phyloP scores from a whole-genome alignment of 2,113 vertebrate genomes.

The Fregetta grallaria region DNA sequence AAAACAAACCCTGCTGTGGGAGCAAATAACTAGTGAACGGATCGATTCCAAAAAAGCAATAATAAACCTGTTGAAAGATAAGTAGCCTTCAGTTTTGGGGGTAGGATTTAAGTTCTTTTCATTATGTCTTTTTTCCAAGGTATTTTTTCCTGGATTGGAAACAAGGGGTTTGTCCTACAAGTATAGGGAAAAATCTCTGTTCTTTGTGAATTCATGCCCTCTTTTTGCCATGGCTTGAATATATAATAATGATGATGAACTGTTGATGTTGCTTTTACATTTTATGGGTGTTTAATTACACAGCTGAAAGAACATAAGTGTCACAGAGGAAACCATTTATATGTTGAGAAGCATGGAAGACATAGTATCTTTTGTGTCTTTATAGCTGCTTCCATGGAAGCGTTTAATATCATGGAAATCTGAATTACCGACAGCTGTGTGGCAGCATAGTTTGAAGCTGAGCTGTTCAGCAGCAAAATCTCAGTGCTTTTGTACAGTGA shows the following conservation, averaged over 20 bases:
- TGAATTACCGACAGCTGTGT: conserved; percentile 49
- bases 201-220: background rate
- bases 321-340: conserved; percentile 38
- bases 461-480: background rate
- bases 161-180: background rate
- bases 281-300: conserved; percentile 42
- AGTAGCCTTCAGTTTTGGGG: background rate
- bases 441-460: background rate
- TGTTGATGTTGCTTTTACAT: conserved; percentile 1
- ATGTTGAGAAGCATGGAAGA: conserved; percentile 27
- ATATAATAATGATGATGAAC: background rate
- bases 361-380: background rate
- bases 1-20: background rate
- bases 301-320: conserved; percentile 39
- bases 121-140: background rate
- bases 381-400: conserved; percentile 24
- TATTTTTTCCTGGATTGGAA: background rate
- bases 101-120: background rate
- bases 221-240: background rate
- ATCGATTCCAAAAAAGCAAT: background rate
- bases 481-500: background rate
- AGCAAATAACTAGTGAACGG: background rate
- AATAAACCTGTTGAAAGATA: background rate
- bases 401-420: background rate
- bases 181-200: background rate